Evolutionary conservation across 2,888 invertebrate genomes (phyloP), one percentile per base, ranked within the genome.

Genomic region (Boloria selene): DNA sequence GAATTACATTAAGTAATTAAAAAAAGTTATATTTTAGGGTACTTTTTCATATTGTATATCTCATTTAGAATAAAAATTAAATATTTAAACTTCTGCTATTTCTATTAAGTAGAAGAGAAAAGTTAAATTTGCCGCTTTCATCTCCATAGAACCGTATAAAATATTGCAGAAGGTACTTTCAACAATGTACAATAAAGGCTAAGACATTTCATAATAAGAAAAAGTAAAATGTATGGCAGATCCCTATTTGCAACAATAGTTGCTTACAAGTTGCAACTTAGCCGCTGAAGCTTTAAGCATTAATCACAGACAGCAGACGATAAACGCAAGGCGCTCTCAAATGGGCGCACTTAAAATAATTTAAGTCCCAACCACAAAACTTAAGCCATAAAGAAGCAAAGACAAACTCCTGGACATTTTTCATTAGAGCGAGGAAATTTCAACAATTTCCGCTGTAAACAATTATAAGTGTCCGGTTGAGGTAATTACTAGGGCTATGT

Each of bases 321-420:
- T 89, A 87, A 87, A 88, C 87, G 80, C 88, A 86, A 88, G 86
- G 79, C 84, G 84, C 79, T 82, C 82, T 77, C 74, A 79, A 81
- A 86, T 81, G 82, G 85, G 76, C 78, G 83, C 83, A 86, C 85
- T 87, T 87, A 86, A 86, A 88, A 89, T 90, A 87, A 89, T 90
- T 88, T 85, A 87, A 86, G 83, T 82, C 80, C 73, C 73, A 67
- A 74, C 75, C 77, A 77, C 82, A 80, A 81, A 88, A 90, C 83
- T 90, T 86, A 78, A 77, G 77, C 81, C 83, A 85, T 89, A 90
- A 89, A 88, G 84, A 79, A 86, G 82, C 66, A 77, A 83, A 82
- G 86, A 86, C 87, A 86, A 84, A 86, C 84, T 85, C 85, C 77
- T 72, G 79, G 81, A 84, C 87, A 89, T 90, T 90, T 90, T 90